Base-by-base conservation (phyloP, 2,888 invertebrate species). In the Heliconius aoede region DNA sequence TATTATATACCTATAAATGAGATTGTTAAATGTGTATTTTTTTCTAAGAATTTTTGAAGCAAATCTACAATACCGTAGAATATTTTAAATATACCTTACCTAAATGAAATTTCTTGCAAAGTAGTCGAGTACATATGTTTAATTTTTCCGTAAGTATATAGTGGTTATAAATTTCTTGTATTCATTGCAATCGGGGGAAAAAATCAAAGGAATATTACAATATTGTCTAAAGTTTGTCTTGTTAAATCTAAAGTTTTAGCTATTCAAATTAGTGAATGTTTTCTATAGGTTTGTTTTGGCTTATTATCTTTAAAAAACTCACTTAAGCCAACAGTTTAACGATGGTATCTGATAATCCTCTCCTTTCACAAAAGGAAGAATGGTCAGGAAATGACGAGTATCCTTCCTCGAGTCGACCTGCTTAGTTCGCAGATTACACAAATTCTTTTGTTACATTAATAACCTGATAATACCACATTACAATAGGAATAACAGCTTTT, bases 351-450 rank as follows among this genome's bases (percentile, higher is more conserved):
- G 7, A 82, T 90, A 85, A 91, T 87, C 90, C 86, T 79, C 81
- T 88, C 87, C 87, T 76, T 81, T 76, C 78, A 81, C 87, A 88
- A 87, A 21, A 87, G 84, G 80, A 84, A 80, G 71, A 85, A 82
- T 81, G 83, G 83, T 85, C 90, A 91, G 93, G 93, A 93, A 92
- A 91, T 90, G 91, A 91, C 89, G 89, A 90, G 91, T 87, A 83
- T 71, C 78, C 71, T 74, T 72, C 74, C 58, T 67, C 80, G 83
- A 85, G 84, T 87, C 81, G 86, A 86, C 86, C 86, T 90, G 90
- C 90, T 90, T 87, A 84, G 84, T 84, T 83, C 79, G 77, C 80
- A 83, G 86, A 88, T 89, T 87, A 85, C 80, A 81, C 78, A 85
- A 86, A 86, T 83, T 80, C 87, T 83, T 83, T 91, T 91, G 88